Percentiles rank a stretch among this genome's conserved stretches.
Conservation (phyloP, 2,888 invertebrate species). For the Diplazon laetatorius region DNA sequence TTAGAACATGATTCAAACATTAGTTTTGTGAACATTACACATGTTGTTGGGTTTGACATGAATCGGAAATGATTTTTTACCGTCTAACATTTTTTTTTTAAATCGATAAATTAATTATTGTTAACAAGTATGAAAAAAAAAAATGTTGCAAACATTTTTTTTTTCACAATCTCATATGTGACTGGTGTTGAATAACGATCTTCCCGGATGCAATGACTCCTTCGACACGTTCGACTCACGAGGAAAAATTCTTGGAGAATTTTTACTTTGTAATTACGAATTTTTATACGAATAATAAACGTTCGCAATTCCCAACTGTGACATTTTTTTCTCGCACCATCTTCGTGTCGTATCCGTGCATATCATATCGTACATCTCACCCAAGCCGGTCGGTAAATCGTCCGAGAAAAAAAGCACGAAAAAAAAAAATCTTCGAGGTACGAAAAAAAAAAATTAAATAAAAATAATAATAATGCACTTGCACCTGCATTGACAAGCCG, state of each 20-base stretch:
- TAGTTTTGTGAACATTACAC: neutral
- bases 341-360: no score
- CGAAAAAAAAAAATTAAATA: conserved; percentile 1
- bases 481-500: conserved; percentile 44
- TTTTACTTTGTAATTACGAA: no score
- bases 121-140: no score
- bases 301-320: no score
- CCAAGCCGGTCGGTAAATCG: conserved; percentile 9
- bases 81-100: no score
- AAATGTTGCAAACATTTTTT: no score
- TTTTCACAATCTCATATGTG: conserved; percentile 3
- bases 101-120: no score
- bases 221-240: conserved; percentile 11
- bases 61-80: no score
- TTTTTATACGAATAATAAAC: no score
- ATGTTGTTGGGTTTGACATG: neutral
- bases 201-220: conserved; percentile 50
- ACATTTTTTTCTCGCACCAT: no score
- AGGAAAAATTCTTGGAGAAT: conserved; percentile 20
- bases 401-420: neutral
- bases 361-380: no score
- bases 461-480: neutral
- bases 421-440: neutral
- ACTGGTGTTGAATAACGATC: conserved; percentile 44
- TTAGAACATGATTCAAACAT: conserved; percentile 14